Base-by-base conservation (phyloP, 2,888 invertebrate genomes). In the Bellardia pandia region DNA sequence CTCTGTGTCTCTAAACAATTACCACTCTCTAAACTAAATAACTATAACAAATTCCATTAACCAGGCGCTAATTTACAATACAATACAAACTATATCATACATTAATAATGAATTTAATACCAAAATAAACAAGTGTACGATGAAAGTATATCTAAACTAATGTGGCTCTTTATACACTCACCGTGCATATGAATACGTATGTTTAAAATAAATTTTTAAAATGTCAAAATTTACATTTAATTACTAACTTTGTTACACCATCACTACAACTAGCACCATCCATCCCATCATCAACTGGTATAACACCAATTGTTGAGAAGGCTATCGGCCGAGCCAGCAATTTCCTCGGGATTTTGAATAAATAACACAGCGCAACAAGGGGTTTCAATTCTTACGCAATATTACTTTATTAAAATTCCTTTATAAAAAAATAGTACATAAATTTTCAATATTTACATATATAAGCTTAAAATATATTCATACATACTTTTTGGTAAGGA, bases 191-290 rank as follows among this genome's bases (percentile, higher is more conserved):
- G 23, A 1, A 23, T 23, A 5, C 2, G 64, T 68, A 68, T 56
- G n/a, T 79, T 30, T 77, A 11, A 56, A 76, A 86, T 83, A 77
- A 51, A 71, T 77, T 83, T 83, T 83, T 78, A 85, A 88, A 86
- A 85, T 86, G 88, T 80, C 85, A 82, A 88, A 89, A 89, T 89
- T 89, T 74, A 88, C 88, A 89, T 89, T 88, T 88, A 89, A 89
- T 88, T 89, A 68, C 86, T 53, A 30, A 66, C 76, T 72, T 66
- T 58, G 76, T 87, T 78, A 78, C 81, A 78, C 56, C 81, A 87
- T 62, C 77, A 62, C 48, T 30, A 42, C 69, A 23, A 51, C 60
- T 33, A 23, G 51, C n/a, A 69, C n/a, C 42, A 53, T 40, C 37
- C 30, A 23, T 64, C n/a, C 23, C 68, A 74, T 58, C 33, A 69